Percentiles rank a stretch among this genome's conserved stretches.
Evolutionary conservation across 2,888 invertebrate genomes (phyloP).

Genomic region (Petrolisthes cinctipes): DNA sequence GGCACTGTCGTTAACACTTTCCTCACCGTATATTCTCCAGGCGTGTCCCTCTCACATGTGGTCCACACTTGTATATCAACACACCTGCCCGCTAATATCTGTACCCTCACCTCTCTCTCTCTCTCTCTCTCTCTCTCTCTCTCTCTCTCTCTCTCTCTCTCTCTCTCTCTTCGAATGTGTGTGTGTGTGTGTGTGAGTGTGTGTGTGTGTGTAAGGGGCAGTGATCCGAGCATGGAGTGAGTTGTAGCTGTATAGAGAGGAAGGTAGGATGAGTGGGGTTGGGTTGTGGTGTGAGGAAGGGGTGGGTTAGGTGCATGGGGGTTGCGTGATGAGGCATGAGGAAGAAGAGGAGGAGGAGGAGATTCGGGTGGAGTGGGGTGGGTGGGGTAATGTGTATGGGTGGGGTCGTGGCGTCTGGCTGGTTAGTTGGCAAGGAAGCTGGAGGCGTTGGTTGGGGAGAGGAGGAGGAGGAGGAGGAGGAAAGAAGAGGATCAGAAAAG

Average conservation of each 20-base stretch:
- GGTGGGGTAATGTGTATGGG: neutral
- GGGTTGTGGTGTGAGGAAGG: neutral
- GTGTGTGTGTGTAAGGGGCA: too few relatives aligned
- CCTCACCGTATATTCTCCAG: neutral
- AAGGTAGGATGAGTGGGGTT: too few relatives aligned
- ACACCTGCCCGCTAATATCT: neutral
- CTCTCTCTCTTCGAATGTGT: too few relatives aligned
- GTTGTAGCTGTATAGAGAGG: too few relatives aligned
- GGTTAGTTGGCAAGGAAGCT: neutral
- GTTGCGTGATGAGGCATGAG: neutral
- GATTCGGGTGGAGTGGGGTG: neutral
- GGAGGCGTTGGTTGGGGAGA: neutral
- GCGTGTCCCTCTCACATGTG: neutral
- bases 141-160: too few relatives aligned
- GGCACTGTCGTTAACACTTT: neutral
- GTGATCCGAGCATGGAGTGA: too few relatives aligned
- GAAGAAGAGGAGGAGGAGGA: neutral
- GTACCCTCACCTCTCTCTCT: neutral
- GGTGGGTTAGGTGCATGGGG: neutral
- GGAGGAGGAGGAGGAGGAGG: neutral
- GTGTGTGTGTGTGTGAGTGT: too few relatives aligned
- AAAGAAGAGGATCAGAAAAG: neutral
- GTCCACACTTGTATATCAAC: neutral
- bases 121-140: neutral
- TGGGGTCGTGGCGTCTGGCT: neutral